A percentile compares a stretch with the other conserved stretches of the same genome.
These are phyloP conservation scores for Polyommatus icarus DNA, from an alignment of 2,888 invertebrate species.

Conservation along the genomic window DNA sequence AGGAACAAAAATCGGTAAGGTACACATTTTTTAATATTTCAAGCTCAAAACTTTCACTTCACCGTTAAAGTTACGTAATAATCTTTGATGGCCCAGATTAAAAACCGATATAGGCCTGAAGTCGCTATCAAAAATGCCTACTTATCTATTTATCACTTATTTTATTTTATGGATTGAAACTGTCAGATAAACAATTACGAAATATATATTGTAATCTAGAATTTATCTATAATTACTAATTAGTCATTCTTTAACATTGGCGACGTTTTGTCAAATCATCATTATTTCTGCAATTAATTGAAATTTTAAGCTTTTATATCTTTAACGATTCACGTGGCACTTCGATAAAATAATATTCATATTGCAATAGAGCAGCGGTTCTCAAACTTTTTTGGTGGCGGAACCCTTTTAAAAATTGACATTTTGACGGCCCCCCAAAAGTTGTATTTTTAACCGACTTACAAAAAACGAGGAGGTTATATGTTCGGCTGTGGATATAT, in stretches of 20 bases:
- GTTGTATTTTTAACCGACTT: too few relatives aligned
- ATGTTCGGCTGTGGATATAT: too few relatives aligned
- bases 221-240: neutral
- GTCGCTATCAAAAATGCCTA: neutral
- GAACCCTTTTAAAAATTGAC: too few relatives aligned
- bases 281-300: too few relatives aligned
- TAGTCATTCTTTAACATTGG: neutral
- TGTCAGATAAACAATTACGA: neutral
- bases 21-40: slow-evolving; percentile 1
- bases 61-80: neutral
- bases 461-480: too few relatives aligned
- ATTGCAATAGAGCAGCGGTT: too few relatives aligned
- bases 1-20: slow-evolving; percentile 60
- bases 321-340: too few relatives aligned
- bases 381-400: too few relatives aligned
- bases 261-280: too few relatives aligned
- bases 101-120: neutral
- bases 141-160: neutral
- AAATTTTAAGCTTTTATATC: too few relatives aligned
- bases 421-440: too few relatives aligned
- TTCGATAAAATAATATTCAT: too few relatives aligned
- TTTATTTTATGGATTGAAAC: neutral
- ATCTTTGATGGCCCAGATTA: neutral
- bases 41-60: neutral
- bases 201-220: neutral